phyloP scores from a whole-genome alignment of 2,888 invertebrate genomes.

The Abscondita cerata region DNA sequence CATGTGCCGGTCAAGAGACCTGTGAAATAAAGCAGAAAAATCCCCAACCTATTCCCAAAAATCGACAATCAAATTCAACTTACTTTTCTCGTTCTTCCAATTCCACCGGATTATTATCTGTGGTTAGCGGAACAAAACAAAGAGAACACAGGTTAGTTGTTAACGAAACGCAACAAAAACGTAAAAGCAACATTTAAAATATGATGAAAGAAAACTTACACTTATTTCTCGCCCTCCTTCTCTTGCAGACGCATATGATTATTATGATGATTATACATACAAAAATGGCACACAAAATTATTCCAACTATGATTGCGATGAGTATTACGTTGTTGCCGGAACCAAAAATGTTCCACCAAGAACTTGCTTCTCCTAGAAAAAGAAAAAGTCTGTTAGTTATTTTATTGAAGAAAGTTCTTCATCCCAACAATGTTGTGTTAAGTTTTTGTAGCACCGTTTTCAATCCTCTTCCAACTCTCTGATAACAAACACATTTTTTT shows the following conservation, averaged over 20 bases:
- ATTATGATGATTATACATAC: slow-evolving; percentile 86
- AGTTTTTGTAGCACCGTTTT: too few relatives aligned
- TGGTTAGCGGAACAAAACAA: slow-evolving; percentile 57
- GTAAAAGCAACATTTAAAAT: slow-evolving; percentile 7
- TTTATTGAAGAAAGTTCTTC: neutral
- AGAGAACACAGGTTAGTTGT: slow-evolving; percentile 27
- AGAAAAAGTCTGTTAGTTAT: too few relatives aligned
- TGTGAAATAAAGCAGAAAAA: slow-evolving; percentile 25
- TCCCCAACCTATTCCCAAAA: slow-evolving; percentile 13
- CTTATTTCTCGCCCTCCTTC: slow-evolving; percentile 81
- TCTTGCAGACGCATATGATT: slow-evolving; percentile 84
- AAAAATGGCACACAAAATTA: slow-evolving; percentile 74
- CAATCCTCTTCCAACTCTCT: too few relatives aligned
- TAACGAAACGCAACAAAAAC: slow-evolving; percentile 23
- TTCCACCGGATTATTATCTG: slow-evolving; percentile 82
- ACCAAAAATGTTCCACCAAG: slow-evolving; percentile 81
- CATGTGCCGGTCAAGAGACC: slow-evolving; percentile 23
- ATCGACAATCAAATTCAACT: slow-evolving; percentile 59
- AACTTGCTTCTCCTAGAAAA: slow-evolving; percentile 66
- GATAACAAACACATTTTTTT: too few relatives aligned
- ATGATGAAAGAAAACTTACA: slow-evolving; percentile 67
- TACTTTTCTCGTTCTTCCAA: slow-evolving; percentile 87
- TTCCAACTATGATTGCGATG: slow-evolving; percentile 71
- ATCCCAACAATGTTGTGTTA: too few relatives aligned
- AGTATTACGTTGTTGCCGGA: slow-evolving; percentile 81